Percentiles rank a stretch among this genome's conserved stretches.
Conservation (phyloP, 1,140 invertebrate species). For the Drosophila kikkawai region DNA sequence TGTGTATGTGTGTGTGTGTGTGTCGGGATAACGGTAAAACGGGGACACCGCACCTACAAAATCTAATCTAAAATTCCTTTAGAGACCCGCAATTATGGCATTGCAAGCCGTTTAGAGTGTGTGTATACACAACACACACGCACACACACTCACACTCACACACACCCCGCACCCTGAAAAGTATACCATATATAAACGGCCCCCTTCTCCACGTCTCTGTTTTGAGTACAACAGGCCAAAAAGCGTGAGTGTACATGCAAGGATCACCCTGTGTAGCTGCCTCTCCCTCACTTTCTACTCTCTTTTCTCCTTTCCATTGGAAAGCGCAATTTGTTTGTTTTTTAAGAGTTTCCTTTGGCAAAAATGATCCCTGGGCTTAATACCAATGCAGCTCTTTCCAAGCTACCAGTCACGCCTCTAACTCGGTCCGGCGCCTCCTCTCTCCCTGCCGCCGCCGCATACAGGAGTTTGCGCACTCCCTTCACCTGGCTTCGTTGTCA, state of each 20-base stretch:
- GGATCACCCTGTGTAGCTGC: neutral
- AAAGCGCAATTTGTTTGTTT: neutral
- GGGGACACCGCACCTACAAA: constrained; percentile 37
- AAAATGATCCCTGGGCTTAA: neutral
- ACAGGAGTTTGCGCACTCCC: constrained; percentile 28
- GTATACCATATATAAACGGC: constrained; percentile 17
- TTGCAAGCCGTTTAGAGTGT: constrained; percentile 16
- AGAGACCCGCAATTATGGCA: constrained; percentile 31
- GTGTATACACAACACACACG: constrained; percentile 18
- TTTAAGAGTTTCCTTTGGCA: neutral
- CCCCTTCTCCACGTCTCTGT: neutral
- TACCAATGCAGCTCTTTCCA: constrained; percentile 3
- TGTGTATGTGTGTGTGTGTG: neutral
- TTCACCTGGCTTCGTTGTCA: constrained; percentile 5
- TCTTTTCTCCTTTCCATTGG: too few relatives aligned
- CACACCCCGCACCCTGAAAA: constrained; percentile 9
- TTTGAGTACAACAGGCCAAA: constrained; percentile 25
- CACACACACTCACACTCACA: neutral
- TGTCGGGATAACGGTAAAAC: constrained; percentile 10
- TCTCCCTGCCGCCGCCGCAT: constrained; percentile 4
- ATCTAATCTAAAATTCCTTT: constrained; percentile 51
- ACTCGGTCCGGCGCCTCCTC: constrained; percentile 13
- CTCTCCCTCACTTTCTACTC: too few relatives aligned
- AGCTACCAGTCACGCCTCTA: constrained; percentile 26
- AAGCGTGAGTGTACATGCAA: neutral